These are phyloP conservation scores for Parthenolecanium corni DNA, from an alignment of 2,888 invertebrate genomes.

Conservation along the genomic window DNA sequence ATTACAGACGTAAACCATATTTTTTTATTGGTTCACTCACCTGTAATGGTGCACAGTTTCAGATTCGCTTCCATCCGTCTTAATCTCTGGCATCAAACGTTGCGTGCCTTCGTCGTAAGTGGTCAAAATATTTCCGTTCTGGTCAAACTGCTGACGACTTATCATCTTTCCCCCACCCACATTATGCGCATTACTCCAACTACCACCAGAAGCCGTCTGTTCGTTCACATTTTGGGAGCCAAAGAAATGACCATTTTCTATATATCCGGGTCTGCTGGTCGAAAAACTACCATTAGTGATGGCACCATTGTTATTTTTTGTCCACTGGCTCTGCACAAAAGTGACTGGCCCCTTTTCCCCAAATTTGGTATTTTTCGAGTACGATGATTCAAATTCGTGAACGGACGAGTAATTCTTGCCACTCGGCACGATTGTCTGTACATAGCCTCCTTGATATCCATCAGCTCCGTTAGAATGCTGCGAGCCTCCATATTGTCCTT, in stretches of 20 bases:
- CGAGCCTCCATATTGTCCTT: neutral
- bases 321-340: slow-evolving; percentile 33
- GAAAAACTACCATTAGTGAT: slow-evolving; percentile 34
- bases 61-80: neutral
- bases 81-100: neutral
- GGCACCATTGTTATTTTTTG: slow-evolving; percentile 34
- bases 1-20: too few species aligned
- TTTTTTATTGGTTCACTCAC: too few species aligned
- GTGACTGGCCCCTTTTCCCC: slow-evolving; percentile 33
- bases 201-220: neutral
- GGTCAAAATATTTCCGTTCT: slow-evolving; percentile 31
- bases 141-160: slow-evolving; percentile 17
- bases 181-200: neutral
- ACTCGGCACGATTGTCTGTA: neutral
- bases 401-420: slow-evolving; percentile 19
- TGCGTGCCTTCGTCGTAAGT: slow-evolving; percentile 6
- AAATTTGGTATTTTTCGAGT: slow-evolving; percentile 33
- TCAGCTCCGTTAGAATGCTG: neutral
- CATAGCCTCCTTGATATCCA: neutral
- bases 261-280: slow-evolving; percentile 29
- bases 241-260: slow-evolving; percentile 4
- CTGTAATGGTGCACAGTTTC: neutral
- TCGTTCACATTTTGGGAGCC: neutral
- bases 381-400: slow-evolving; percentile 25
- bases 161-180: slow-evolving; percentile 17